Evolutionary conservation across 1,140 invertebrate species (phyloP).

Genomic region (Trichoplusia ni): DNA sequence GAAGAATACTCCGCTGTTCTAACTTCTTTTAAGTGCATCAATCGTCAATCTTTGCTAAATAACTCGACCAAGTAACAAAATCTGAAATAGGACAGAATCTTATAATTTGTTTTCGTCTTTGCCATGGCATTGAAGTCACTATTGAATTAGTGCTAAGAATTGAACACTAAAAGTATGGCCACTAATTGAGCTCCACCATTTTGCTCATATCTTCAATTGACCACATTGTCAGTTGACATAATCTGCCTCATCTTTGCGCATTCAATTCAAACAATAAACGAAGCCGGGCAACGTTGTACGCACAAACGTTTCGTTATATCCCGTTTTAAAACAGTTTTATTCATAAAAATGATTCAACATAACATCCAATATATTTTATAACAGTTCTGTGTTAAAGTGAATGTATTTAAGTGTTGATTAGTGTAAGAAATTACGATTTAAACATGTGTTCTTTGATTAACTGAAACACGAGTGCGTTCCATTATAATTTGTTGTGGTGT

Average conservation of each 20-base stretch:
- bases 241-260: background rate
- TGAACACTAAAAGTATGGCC: background rate
- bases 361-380: background rate
- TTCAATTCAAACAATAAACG: slow-evolving; percentile 12
- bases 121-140: too few relatives aligned
- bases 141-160: too few relatives aligned
- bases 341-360: background rate
- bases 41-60: too few relatives aligned
- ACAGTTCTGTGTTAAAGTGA: background rate
- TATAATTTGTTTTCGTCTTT: too few relatives aligned
- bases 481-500: background rate
- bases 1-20: too few relatives aligned
- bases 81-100: too few relatives aligned
- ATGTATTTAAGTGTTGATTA: background rate
- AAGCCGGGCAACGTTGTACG: background rate
- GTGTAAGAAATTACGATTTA: background rate
- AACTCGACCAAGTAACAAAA: too few relatives aligned
- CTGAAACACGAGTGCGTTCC: background rate
- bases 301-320: background rate
- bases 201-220: background rate
- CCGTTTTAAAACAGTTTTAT: background rate
- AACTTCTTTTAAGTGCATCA: too few relatives aligned
- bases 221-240: background rate
- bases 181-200: background rate
- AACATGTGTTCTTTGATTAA: background rate